phyloP scores from a whole-genome alignment of 2,888 invertebrate species.

The Empis livida region DNA sequence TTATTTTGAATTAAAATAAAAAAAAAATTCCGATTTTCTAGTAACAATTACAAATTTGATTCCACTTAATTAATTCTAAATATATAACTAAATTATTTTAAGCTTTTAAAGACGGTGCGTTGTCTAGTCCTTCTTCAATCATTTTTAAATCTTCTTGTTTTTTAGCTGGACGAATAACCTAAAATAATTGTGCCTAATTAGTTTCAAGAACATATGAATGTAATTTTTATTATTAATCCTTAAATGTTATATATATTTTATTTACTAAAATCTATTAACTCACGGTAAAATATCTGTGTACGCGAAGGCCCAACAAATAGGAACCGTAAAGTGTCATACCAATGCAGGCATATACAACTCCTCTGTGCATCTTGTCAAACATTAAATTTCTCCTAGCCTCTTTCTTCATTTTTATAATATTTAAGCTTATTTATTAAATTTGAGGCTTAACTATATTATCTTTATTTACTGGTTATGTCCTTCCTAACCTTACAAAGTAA shows the following conservation, averaged over 20 bases:
- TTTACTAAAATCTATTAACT: constrained; percentile 5
- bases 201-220: no score
- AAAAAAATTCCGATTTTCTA: no score
- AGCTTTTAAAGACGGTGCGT: constrained; percentile 27
- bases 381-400: constrained; percentile 19
- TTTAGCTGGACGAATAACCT: constrained; percentile 35
- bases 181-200: no score
- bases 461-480: no score
- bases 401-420: not conserved
- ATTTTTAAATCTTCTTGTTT: constrained; percentile 35
- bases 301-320: constrained; percentile 35
- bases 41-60: no score
- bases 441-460: not conserved
- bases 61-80: no score
- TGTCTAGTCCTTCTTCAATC: constrained; percentile 37
- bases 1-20: no score
- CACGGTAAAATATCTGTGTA: constrained; percentile 39
- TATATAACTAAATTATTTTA: no score
- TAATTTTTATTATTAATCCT: no score
- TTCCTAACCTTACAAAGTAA: no score
- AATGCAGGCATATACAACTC: constrained; percentile 41
- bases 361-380: constrained; percentile 41
- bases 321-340: constrained; percentile 42
- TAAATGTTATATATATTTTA: not conserved
- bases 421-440: not conserved